Conservation (phyloP, 2,888 invertebrate genomes). For the Leptopterna dolabrata region DNA sequence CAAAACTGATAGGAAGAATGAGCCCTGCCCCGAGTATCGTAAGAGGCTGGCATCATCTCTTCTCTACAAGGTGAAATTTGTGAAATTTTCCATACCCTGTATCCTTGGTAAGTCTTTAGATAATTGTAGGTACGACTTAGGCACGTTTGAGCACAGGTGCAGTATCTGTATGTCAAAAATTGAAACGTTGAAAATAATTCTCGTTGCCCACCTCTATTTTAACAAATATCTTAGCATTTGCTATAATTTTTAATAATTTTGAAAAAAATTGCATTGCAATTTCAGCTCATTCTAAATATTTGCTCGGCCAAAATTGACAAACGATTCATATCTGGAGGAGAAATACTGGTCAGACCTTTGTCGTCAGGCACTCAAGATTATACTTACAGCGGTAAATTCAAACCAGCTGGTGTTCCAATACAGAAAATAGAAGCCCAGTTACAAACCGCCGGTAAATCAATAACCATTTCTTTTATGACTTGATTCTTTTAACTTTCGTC, state of each 20-base stretch:
- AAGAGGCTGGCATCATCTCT: constrained; percentile 78
- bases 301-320: constrained; percentile 22
- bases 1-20: constrained; percentile 70
- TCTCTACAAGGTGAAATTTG: constrained; percentile 78
- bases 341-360: constrained; percentile 64
- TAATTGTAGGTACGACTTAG: no score
- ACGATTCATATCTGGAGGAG: constrained; percentile 26
- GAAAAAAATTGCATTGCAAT: background rate
- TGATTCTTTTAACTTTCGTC: no score
- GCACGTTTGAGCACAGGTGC: no score
- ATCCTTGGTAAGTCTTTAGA: background rate
- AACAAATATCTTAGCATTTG: no score
- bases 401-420: constrained; percentile 68
- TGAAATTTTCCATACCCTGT: no score
- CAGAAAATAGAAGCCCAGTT: constrained; percentile 67
- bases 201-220: no score
- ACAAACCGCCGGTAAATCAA: constrained; percentile 65
- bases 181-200: no score
- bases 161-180: no score
- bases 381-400: constrained; percentile 65
- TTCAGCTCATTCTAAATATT: constrained; percentile 19
- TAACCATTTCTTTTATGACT: background rate
- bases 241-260: no score
- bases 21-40: constrained; percentile 75
- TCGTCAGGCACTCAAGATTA: constrained; percentile 67